Evolutionary conservation across 1,140 invertebrate species (phyloP).

Genomic region (Drosophila hydei): DNA sequence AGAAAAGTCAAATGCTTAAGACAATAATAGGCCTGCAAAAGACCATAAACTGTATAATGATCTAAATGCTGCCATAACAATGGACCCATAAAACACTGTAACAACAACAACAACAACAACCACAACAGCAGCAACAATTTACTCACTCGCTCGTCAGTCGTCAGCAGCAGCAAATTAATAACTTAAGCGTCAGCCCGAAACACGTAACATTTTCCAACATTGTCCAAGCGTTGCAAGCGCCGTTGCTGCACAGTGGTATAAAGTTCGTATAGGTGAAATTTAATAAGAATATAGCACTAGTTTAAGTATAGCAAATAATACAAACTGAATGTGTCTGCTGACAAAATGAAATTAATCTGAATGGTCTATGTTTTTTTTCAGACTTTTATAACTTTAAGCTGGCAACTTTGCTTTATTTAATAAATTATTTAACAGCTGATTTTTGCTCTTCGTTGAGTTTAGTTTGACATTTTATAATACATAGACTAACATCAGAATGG

Average conservation of each 20-base stretch:
- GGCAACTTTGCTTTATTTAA: too few species aligned
- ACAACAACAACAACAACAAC: constrained; percentile 16
- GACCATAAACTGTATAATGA: constrained; percentile 42
- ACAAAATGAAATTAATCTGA: too few species aligned
- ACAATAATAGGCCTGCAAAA: not conserved
- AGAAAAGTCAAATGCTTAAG: not conserved
- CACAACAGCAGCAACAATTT: constrained; percentile 16
- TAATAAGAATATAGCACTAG: too few species aligned
- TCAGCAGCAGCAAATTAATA: constrained; percentile 59
- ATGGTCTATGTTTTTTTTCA: too few species aligned
- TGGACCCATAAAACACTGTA: constrained; percentile 64
- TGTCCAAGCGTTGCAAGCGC: constrained; percentile 54
- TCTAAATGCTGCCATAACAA: constrained; percentile 63
- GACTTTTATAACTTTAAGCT: too few species aligned
- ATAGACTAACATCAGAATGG: too few species aligned
- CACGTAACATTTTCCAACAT: constrained; percentile 63
- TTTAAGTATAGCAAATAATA: too few species aligned
- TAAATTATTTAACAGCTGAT: too few species aligned
- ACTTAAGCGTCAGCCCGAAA: constrained; percentile 31
- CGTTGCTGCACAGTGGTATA: constrained; percentile 31
- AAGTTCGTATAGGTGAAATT: too few species aligned
- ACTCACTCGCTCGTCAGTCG: constrained; percentile 2
- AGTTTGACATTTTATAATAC: too few species aligned
- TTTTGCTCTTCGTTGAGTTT: too few species aligned
- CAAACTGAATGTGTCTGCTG: too few species aligned